A percentile compares a stretch with the other conserved stretches of the same genome.
These are phyloP conservation scores for Zosterops pallidus DNA, from an alignment of 2,113 vertebrate species.

Conservation along the genomic window DNA sequence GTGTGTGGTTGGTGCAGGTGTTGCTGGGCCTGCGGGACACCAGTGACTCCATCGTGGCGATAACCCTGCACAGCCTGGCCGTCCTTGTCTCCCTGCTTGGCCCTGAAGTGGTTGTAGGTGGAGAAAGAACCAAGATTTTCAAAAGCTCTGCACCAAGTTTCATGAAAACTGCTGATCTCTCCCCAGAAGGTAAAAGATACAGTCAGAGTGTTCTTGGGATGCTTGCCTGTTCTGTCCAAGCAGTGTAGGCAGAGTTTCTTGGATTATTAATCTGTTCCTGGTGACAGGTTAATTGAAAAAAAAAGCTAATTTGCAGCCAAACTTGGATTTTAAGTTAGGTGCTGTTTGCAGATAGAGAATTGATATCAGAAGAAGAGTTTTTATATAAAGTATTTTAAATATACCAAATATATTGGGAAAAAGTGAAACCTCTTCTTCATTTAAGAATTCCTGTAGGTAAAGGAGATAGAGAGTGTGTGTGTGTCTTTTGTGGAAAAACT, in stretches of 20 bases:
- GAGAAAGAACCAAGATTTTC: slow-evolving; percentile 93
- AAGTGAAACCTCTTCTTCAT: neutral
- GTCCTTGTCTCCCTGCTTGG: slow-evolving; percentile 92
- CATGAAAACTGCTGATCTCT: slow-evolving; percentile 85
- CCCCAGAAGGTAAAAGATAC: slow-evolving; percentile 84
- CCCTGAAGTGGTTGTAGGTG: slow-evolving; percentile 94
- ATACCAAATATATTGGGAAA: neutral
- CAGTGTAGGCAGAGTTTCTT: neutral
- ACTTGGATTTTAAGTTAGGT: neutral
- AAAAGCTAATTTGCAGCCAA: neutral
- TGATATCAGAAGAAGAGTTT: neutral
- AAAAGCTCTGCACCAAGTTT: slow-evolving; percentile 93
- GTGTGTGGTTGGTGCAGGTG: slow-evolving; percentile 73
- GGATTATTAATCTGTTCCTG: neutral
- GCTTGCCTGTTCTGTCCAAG: neutral
- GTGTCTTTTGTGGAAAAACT: neutral
- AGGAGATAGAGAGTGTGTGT: neutral
- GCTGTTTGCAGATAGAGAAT: neutral
- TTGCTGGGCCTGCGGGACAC: slow-evolving; percentile 93
- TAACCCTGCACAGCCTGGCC: slow-evolving; percentile 91
- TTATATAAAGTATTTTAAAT: neutral
- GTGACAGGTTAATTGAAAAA: neutral
- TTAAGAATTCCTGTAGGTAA: neutral
- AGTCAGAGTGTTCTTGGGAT: neutral
- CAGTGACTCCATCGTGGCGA: slow-evolving; percentile 86